Percentiles rank a stretch among this genome's conserved stretches.
Evolutionary conservation across 2,797 vertebrate species (phyloP).

Genomic region (Dermochelys coriacea): DNA sequence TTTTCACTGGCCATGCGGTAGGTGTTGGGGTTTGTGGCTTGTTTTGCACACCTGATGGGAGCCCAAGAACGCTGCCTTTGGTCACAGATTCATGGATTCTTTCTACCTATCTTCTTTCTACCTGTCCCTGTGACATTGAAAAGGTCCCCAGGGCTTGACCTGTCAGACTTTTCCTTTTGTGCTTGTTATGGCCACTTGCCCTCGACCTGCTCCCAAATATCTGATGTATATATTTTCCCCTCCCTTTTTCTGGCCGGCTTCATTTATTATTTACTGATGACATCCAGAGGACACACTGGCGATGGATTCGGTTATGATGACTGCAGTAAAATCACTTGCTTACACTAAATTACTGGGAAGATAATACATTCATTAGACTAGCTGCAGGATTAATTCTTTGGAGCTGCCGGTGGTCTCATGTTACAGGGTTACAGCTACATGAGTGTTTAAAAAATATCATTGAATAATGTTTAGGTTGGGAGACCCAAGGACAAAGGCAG

Average conservation of each 20-base stretch:
- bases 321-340: neutral
- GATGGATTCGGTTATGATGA: neutral
- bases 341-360: neutral
- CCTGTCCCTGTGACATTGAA: neutral
- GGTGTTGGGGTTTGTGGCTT: neutral
- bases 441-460: fast-evolving
- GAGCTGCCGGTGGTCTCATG: neutral
- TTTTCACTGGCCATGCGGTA: neutral
- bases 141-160: neutral
- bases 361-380: neutral
- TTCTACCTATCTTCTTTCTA: neutral
- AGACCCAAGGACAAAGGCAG: neutral
- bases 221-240: neutral
- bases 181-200: neutral
- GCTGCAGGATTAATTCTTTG: neutral
- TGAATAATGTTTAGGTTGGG: neutral
- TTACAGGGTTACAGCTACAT: neutral
- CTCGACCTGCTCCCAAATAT: neutral
- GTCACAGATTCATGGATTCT: fast-evolving
- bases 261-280: conserved; percentile 42
- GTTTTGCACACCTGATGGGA: fast-evolving
- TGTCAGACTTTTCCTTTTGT: fast-evolving
- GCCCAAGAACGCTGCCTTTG: neutral
- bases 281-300: neutral
- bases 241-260: neutral